These are phyloP conservation scores for Cyanoramphus novaezelandiae DNA, from an alignment of 2,113 vertebrate genomes.

Conservation along the genomic window DNA sequence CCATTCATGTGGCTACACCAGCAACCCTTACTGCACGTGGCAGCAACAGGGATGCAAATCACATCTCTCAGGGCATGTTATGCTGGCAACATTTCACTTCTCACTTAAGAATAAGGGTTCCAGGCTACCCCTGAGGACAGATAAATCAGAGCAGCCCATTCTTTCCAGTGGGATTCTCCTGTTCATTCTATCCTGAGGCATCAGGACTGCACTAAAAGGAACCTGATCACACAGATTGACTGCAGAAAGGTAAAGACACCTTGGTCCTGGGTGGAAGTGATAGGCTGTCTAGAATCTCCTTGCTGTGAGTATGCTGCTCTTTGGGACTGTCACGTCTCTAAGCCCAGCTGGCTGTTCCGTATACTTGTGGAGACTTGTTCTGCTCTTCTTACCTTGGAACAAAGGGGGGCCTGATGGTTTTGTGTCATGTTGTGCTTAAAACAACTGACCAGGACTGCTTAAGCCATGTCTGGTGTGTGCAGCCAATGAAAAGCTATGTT, in stretches of 20 bases:
- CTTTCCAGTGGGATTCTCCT: neutral
- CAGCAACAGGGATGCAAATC: neutral
- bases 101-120: neutral
- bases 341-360: neutral
- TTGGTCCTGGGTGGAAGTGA: neutral
- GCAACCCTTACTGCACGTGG: fast-evolving
- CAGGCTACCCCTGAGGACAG: neutral
- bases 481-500: neutral
- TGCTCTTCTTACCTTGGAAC: neutral
- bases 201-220: neutral
- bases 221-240: neutral
- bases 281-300: neutral
- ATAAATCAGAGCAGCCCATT: neutral
- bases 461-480: neutral
- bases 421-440: neutral
- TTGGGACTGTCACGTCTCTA: neutral
- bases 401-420: neutral
- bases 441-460: neutral
- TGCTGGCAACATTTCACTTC: neutral
- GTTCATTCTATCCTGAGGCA: neutral
- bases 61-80: neutral
- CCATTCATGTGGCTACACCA: fast-evolving
- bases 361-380: too few species aligned
- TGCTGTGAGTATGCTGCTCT: neutral
- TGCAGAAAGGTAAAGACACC: neutral